These are phyloP conservation scores for Acrocera orbiculus DNA, from an alignment of 2,888 invertebrate species.

Conservation along the genomic window DNA sequence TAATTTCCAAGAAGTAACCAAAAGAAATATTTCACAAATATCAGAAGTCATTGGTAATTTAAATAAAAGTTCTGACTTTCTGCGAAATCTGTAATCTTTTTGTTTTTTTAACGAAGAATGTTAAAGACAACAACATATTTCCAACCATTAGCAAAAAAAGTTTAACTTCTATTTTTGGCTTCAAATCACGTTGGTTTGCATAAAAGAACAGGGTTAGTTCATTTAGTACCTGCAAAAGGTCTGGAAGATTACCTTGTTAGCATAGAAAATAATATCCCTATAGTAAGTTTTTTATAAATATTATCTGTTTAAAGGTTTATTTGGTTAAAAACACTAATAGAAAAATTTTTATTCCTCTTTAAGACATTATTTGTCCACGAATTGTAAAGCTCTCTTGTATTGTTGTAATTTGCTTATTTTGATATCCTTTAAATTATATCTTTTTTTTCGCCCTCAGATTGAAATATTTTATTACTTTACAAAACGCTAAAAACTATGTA, in stretches of 20 bases:
- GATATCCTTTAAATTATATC: no score
- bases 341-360: no score
- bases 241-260: slow-evolving; percentile 85
- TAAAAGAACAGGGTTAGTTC: slow-evolving; percentile 91
- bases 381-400: no score
- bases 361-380: no score
- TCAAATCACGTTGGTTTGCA: slow-evolving; percentile 60
- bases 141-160: slow-evolving; percentile 44
- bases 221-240: slow-evolving; percentile 94
- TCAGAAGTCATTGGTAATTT: slow-evolving; percentile 16
- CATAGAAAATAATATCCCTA: slow-evolving; percentile 44
- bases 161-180: slow-evolving; percentile 47
- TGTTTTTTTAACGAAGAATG: slow-evolving; percentile 31
- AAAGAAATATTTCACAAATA: slow-evolving; percentile 16
- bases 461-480: no score
- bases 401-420: no score
- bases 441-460: no score
- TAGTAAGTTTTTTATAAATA: slow-evolving; percentile 42
- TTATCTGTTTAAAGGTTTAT: no score
- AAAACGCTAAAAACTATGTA: no score
- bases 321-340: no score
- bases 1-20: slow-evolving; percentile 27
- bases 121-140: slow-evolving; percentile 43
- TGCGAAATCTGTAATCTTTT: background rate
- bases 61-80: no score